Evolutionary conservation across 2,888 invertebrate species (phyloP).

Genomic region (Nasonovia ribisnigri): DNA sequence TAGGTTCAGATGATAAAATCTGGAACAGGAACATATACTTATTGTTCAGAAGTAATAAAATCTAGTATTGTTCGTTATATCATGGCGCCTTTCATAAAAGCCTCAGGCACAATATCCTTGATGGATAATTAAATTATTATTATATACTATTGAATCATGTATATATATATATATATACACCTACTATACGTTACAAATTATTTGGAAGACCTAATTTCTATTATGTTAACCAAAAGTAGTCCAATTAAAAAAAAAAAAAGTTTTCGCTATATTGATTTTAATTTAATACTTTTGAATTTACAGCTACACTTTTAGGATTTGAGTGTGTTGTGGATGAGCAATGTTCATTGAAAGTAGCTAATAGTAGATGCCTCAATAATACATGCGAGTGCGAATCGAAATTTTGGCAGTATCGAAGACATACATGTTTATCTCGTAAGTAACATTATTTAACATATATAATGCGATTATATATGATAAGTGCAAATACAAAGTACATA

Average conservation of each 20-base stretch:
- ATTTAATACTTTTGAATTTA: constrained; percentile 69
- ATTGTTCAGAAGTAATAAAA: constrained; percentile 61
- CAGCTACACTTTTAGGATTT: constrained; percentile 87
- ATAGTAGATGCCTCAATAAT: constrained; percentile 87
- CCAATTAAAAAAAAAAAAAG: constrained; percentile 13
- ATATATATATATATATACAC: neutral
- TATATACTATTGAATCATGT: neutral
- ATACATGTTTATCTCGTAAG: constrained; percentile 93
- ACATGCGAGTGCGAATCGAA: constrained; percentile 87
- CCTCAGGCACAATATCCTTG: constrained; percentile 42
- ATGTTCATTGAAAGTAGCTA: constrained; percentile 88
- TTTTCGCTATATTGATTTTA: constrained; percentile 2
- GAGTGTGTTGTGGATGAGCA: constrained; percentile 87
- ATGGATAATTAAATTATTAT: constrained; percentile 60
- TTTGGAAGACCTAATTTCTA: constrained; percentile 50
- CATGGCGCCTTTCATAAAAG: constrained; percentile 53
- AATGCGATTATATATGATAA: neutral
- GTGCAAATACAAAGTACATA: neutral
- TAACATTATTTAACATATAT: constrained; percentile 69
- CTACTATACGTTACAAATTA: neutral
- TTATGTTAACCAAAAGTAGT: constrained; percentile 40
- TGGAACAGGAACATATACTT: constrained; percentile 48
- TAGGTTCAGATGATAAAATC: constrained; percentile 31
- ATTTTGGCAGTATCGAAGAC: constrained; percentile 87
- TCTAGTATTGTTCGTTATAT: constrained; percentile 52